A percentile compares a stretch with the other conserved stretches of the same genome.
Conservation (phyloP, 2,113 vertebrate species). For the Caranx ignobilis region DNA sequence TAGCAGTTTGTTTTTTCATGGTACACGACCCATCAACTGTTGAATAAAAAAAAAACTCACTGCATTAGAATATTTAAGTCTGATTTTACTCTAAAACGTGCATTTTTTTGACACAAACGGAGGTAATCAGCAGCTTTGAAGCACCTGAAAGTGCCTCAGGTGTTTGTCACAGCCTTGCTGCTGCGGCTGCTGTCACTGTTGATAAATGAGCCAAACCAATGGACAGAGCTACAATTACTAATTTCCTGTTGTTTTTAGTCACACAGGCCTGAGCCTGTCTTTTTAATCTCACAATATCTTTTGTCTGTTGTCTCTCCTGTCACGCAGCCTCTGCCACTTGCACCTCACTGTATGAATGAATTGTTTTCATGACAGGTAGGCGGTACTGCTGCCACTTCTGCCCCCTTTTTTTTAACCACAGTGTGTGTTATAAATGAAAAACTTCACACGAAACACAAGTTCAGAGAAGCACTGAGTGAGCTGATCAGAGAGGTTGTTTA, state of each 20-base stretch:
- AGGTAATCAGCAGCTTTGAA: too few relatives aligned
- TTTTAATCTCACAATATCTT: not conserved
- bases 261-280: not conserved
- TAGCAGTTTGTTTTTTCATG: too few relatives aligned
- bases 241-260: not conserved
- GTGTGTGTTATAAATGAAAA: not conserved
- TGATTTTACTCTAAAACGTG: not conserved
- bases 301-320: not conserved
- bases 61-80: too few relatives aligned
- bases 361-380: not conserved
- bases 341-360: not conserved
- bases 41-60: too few relatives aligned
- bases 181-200: too few relatives aligned
- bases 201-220: not conserved
- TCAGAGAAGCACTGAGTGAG: not conserved
- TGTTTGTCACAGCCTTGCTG: too few relatives aligned
- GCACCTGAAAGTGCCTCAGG: too few relatives aligned
- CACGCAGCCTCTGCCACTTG: not conserved
- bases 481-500: conserved; percentile 6
- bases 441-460: not conserved
- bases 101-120: not conserved
- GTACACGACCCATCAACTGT: too few relatives aligned
- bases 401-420: not conserved
- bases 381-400: not conserved
- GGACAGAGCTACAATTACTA: not conserved